These are phyloP conservation scores for Macropis europaea DNA, from an alignment of 2,888 invertebrate genomes.

Conservation along the genomic window DNA sequence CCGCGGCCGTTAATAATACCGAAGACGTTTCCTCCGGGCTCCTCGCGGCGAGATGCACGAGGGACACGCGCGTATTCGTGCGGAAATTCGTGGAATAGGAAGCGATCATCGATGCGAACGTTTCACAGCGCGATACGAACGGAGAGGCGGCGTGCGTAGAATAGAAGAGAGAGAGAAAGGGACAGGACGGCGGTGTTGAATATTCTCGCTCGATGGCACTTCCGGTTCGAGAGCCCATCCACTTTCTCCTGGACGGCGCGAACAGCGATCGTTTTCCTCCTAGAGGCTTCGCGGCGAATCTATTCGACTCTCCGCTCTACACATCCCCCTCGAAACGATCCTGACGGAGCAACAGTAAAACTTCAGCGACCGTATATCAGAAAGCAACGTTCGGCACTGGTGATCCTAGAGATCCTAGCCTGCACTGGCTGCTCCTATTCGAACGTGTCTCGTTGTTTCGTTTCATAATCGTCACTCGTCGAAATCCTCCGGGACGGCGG, in stretches of 20 bases:
- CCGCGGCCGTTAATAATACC: neutral
- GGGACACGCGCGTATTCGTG: neutral
- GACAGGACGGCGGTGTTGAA: constrained; percentile 41
- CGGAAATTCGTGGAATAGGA: neutral
- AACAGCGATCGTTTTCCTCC: constrained; percentile 22
- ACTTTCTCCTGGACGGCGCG: constrained; percentile 53
- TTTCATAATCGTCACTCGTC: neutral
- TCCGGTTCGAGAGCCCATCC: constrained; percentile 52
- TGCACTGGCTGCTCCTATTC: neutral
- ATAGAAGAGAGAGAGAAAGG: constrained; percentile 27
- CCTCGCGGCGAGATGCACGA: neutral
- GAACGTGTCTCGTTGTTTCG: neutral
- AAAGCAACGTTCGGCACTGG: constrained; percentile 43
- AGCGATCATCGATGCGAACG: neutral
- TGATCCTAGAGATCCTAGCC: constrained; percentile 32
- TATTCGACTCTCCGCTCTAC: neutral
- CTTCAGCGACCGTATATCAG: constrained; percentile 24
- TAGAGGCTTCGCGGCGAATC: constrained; percentile 2
- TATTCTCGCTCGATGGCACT: constrained; percentile 61
- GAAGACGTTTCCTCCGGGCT: neutral
- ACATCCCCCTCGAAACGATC: neutral
- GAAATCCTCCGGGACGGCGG: neutral
- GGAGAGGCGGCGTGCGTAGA: neutral
- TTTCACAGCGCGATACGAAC: neutral
- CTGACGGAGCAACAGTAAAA: constrained; percentile 1